Base-by-base conservation (phyloP, 2,113 vertebrate genomes). In the Stercorarius parasiticus region DNA sequence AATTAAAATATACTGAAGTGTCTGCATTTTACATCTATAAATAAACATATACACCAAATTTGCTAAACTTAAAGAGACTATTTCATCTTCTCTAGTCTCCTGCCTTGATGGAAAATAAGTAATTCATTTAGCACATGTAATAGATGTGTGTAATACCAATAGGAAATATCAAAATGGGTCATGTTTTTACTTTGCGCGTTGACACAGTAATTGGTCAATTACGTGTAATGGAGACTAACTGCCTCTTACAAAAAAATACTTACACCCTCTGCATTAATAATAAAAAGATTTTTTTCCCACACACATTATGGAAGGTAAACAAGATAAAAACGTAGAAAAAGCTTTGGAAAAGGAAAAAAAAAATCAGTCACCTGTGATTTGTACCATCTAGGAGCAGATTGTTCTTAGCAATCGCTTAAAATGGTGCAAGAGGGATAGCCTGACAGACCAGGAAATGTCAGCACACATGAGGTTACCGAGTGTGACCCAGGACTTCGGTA, bases 181-280 rank as follows among this genome's bases (percentile, higher is more conserved):
- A 76, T 80, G 76, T 88, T 95, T 88, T 95, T 74, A 74, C 79
- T 97, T 90, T 78, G 34, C 65, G 34, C 67, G 45, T 91, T 95
- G 74, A 90, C 73, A 86, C 9, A 65, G 58, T 90, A 96, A 95
- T 93, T 94, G 94, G 66, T 67, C 93, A 95, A 91, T 97, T 95
- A 95, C 19, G 8, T 73, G 91, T 87, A 95, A 96, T 67, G 58
- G 58, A 94, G 45, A 82, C 71, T 89, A 93, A 92, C 61, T 52
- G 86, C 73, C 52, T 95, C 38, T 74, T 43, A 69, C 1, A 1
- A 89, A 92, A 90, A 92, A 79, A 38, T 4, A 40, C 21, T 52
- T 65, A 84, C 19, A 52, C 7, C 72, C 14, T 79, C 53, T 73
- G 53, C 70, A 65, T 87, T 93, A 90, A 58, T 67, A 89, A 72